Conservation (phyloP, 2,113 vertebrate species). For the Thamnaconus septentrionalis region DNA sequence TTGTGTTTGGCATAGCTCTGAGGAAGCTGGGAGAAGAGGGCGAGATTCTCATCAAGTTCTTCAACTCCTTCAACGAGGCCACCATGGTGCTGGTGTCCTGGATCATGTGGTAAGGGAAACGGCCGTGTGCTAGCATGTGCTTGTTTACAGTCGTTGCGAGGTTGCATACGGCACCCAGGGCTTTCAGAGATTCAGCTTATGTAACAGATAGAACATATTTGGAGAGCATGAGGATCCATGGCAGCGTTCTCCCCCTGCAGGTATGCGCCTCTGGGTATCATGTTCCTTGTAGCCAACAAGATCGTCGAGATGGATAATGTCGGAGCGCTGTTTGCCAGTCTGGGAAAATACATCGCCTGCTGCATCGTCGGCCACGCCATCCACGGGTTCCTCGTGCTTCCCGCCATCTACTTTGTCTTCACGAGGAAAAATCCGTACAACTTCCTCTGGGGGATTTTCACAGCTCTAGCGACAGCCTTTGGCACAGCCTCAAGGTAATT, state of each 20-base stretch:
- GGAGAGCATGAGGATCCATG: neutral
- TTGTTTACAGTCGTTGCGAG: neutral
- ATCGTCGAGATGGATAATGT: conserved; percentile 87
- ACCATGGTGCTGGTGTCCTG: conserved; percentile 92
- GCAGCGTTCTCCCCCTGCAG: conserved; percentile 51
- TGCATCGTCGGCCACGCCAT: conserved; percentile 85
- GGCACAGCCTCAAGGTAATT: conserved; percentile 89
- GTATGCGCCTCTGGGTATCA: conserved; percentile 89
- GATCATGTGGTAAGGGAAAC: conserved; percentile 89
- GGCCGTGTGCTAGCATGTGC: neutral
- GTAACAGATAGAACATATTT: too few species aligned
- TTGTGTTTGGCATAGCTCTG: conserved; percentile 86
- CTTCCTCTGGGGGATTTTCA: conserved; percentile 86
- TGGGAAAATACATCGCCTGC: conserved; percentile 89
- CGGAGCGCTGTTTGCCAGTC: conserved; percentile 75
- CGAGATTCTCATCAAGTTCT: conserved; percentile 87
- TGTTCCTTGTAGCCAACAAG: conserved; percentile 90
- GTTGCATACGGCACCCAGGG: neutral
- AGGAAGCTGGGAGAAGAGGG: conserved; percentile 87
- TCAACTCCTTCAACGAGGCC: conserved; percentile 91
- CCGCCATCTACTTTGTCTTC: conserved; percentile 83
- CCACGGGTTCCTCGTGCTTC: conserved; percentile 84
- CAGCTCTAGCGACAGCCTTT: conserved; percentile 84
- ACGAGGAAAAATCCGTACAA: conserved; percentile 87
- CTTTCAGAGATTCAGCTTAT: too few species aligned